phyloP scores from a whole-genome alignment of 2,888 invertebrate species.

The Scaptomyza flava region DNA sequence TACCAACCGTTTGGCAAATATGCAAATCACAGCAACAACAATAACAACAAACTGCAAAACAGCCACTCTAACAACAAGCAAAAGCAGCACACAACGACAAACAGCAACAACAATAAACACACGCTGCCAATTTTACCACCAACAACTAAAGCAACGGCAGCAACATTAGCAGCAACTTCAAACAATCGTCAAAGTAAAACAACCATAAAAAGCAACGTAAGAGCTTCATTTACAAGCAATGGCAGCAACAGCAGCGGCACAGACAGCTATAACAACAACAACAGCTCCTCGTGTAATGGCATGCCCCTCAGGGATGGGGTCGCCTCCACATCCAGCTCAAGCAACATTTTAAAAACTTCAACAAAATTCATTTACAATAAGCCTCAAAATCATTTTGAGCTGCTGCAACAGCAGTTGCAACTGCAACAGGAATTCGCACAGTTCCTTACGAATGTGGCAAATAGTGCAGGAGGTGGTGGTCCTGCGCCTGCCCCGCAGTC shows the following conservation, averaged over 20 bases:
- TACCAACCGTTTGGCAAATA: slow-evolving; percentile 46
- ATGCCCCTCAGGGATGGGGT: slow-evolving; percentile 27
- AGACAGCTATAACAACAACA: slow-evolving; percentile 24
- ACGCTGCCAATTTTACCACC: slow-evolving; percentile 21
- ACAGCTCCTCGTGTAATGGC: slow-evolving; percentile 33
- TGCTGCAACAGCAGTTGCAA: slow-evolving; percentile 80
- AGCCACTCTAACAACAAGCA: slow-evolving; percentile 37
- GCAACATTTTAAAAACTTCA: slow-evolving; percentile 75
- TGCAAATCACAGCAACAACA: slow-evolving; percentile 41
- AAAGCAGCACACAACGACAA: slow-evolving; percentile 50
- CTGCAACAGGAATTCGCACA: slow-evolving; percentile 81
- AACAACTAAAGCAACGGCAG: slow-evolving; percentile 13
- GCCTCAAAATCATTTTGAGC: slow-evolving; percentile 80
- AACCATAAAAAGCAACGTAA: slow-evolving; percentile 6
- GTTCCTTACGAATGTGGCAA: slow-evolving; percentile 77
- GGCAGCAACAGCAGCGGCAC: slow-evolving; percentile 14
- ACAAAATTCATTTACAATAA: slow-evolving; percentile 82
- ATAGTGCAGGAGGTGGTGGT: slow-evolving; percentile 45
- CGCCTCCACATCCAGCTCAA: slow-evolving; percentile 45
- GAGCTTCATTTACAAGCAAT: slow-evolving; percentile 24
- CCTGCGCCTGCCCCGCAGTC: slow-evolving; percentile 24
- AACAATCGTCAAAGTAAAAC: slow-evolving; percentile 43
- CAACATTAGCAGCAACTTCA: slow-evolving; percentile 30
- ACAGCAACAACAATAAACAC: slow-evolving; percentile 38
- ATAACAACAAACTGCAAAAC: slow-evolving; percentile 35